Evolutionary conservation across 2,113 vertebrate genomes (phyloP).

Genomic region (Labeo rohita): DNA sequence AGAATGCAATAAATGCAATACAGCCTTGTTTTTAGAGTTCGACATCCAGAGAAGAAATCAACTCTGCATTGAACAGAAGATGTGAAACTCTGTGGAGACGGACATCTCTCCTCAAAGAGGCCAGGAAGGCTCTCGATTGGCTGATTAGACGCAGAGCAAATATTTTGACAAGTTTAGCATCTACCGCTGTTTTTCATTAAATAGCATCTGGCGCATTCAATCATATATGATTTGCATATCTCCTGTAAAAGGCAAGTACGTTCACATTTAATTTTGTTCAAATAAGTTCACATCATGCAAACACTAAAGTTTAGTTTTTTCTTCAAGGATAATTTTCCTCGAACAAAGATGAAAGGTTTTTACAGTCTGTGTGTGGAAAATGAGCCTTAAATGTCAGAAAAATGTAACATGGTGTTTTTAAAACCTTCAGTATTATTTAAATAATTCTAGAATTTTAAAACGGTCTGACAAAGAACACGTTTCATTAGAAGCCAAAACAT

Average conservation of each 20-base stretch:
- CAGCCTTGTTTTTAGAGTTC: conserved; percentile 37
- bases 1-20: background rate
- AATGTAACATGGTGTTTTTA: conserved; percentile 1
- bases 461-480: background rate
- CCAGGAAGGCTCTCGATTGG: conserved; percentile 35
- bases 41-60: conserved; percentile 36
- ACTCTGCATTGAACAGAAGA: conserved; percentile 42
- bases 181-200: conserved; percentile 44
- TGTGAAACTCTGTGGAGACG: conserved; percentile 22
- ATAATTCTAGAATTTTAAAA: conserved; percentile 4
- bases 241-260: background rate
- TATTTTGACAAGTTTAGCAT: conserved; percentile 46
- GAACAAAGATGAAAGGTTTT: conserved; percentile 1
- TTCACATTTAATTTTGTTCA: background rate
- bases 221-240: background rate
- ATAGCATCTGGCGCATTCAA: conserved; percentile 2
- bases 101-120: conserved; percentile 42
- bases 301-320: background rate
- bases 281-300: background rate
- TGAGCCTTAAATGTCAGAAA: conserved; percentile 16
- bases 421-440: background rate
- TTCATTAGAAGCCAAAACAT: background rate
- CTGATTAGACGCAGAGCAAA: conserved; percentile 43
- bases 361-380: conserved; percentile 8
- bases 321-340: background rate